Percentiles rank a stretch among this genome's conserved stretches.
Evolutionary conservation across 2,113 vertebrate genomes (phyloP).

Genomic region (Pluvianellus socialis): DNA sequence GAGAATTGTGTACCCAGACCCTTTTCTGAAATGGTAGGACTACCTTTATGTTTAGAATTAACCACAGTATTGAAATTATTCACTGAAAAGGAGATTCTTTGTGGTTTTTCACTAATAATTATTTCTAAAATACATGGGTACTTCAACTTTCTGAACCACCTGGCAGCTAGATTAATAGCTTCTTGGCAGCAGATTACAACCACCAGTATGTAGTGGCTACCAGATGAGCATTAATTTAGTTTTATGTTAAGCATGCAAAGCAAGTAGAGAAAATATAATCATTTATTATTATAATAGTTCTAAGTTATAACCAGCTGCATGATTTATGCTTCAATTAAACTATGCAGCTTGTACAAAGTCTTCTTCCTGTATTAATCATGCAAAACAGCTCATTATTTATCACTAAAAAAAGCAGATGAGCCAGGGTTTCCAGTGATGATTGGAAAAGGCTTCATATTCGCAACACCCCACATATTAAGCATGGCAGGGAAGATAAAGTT

Average conservation of each 20-base stretch:
- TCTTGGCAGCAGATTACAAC: constrained; percentile 26
- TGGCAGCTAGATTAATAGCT: constrained; percentile 29
- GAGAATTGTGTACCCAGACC: neutral
- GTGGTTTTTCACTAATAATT: neutral
- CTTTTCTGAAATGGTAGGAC: neutral
- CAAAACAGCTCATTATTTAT: constrained; percentile 47
- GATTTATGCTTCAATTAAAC: constrained; percentile 69
- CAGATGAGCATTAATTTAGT: constrained; percentile 53
- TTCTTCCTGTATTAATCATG: constrained; percentile 60
- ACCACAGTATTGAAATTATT: neutral
- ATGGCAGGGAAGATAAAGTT: neutral
- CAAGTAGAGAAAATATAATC: constrained; percentile 51
- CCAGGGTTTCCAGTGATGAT: neutral
- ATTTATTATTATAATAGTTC: constrained; percentile 55
- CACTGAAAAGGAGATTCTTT: neutral
- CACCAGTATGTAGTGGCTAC: neutral
- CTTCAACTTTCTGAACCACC: constrained; percentile 1
- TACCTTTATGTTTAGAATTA: neutral
- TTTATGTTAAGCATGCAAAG: constrained; percentile 53
- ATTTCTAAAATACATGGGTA: neutral
- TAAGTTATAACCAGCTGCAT: constrained; percentile 55
- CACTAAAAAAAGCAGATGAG: constrained; percentile 19
- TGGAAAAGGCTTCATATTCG: neutral
- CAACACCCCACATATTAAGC: constrained; percentile 14
- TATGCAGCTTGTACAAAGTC: constrained; percentile 42